Evolutionary conservation across 2,888 invertebrate genomes (phyloP).

Genomic region (Stenolophus ochropezus): DNA sequence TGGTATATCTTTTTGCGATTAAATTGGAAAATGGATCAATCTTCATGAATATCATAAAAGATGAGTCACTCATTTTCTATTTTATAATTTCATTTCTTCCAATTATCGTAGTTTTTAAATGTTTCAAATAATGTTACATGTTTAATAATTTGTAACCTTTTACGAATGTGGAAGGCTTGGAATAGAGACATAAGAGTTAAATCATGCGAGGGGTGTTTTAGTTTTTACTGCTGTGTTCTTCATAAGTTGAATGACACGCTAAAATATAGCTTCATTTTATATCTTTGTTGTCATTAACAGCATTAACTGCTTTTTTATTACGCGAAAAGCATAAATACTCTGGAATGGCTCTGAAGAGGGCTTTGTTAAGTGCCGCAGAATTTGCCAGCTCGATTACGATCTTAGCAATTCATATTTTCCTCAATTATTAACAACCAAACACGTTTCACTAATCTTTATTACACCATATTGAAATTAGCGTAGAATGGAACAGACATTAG

Average conservation of each 20-base stretch:
- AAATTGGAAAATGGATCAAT: too few species aligned
- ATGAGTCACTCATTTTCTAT: too few species aligned
- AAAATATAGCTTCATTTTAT: constrained; percentile 26
- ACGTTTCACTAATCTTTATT: not conserved
- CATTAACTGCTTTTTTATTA: constrained; percentile 24
- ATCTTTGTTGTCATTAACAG: constrained; percentile 27
- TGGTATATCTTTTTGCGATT: too few species aligned
- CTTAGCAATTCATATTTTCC: constrained; percentile 8
- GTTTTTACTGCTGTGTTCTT: not conserved
- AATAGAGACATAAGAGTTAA: not conserved
- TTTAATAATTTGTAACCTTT: too few species aligned
- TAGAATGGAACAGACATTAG: not conserved
- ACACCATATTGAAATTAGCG: not conserved
- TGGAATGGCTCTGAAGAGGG: not conserved
- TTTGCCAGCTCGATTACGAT: constrained; percentile 6
- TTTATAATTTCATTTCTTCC: too few species aligned
- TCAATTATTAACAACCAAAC: not conserved
- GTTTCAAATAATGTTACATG: too few species aligned
- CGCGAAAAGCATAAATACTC: constrained; percentile 20
- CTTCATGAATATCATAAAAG: too few species aligned
- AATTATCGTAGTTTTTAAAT: too few species aligned
- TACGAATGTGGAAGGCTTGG: not conserved
- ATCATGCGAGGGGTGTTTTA: not conserved
- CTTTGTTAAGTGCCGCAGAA: not conserved
- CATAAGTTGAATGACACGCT: not conserved